Evolutionary conservation across 2,888 invertebrate species (phyloP).

Genomic region (Chrysolina haemoptera): DNA sequence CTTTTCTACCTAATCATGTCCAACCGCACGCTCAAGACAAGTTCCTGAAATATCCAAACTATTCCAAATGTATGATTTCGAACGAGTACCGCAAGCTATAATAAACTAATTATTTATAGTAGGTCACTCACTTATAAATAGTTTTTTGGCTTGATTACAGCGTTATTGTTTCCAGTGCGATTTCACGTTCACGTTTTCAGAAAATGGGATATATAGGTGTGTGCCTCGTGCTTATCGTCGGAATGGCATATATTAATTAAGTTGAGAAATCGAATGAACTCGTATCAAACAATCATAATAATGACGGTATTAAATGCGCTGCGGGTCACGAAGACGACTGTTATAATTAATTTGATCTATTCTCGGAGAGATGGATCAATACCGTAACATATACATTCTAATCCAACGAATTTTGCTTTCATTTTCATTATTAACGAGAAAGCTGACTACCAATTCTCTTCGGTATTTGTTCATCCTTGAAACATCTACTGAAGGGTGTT

Average conservation of each 20-base stretch:
- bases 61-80: slow-evolving; percentile 26
- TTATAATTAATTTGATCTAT: slow-evolving; percentile 18
- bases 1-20: neutral
- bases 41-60: slow-evolving; percentile 15
- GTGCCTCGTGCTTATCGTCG: neutral
- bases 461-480: no score
- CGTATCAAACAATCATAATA: slow-evolving; percentile 21
- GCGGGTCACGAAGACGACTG: slow-evolving; percentile 15
- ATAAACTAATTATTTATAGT: slow-evolving; percentile 34
- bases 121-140: slow-evolving; percentile 37
- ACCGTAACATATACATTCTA: neutral
- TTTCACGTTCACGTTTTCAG: slow-evolving; percentile 11
- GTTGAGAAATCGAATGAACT: slow-evolving; percentile 10
- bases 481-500: no score
- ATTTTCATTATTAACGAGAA: neutral
- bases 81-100: slow-evolving; percentile 23
- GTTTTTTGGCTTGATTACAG: slow-evolving; percentile 33
- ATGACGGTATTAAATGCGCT: slow-evolving; percentile 17
- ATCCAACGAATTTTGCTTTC: neutral
- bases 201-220: slow-evolving; percentile 10
- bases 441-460: no score
- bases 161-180: slow-evolving; percentile 26
- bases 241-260: slow-evolving; percentile 22
- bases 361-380: slow-evolving; percentile 12
- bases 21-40: neutral